These are phyloP conservation scores for Epinephelus fuscoguttatus DNA, from an alignment of 2,113 vertebrate species.

Conservation along the genomic window DNA sequence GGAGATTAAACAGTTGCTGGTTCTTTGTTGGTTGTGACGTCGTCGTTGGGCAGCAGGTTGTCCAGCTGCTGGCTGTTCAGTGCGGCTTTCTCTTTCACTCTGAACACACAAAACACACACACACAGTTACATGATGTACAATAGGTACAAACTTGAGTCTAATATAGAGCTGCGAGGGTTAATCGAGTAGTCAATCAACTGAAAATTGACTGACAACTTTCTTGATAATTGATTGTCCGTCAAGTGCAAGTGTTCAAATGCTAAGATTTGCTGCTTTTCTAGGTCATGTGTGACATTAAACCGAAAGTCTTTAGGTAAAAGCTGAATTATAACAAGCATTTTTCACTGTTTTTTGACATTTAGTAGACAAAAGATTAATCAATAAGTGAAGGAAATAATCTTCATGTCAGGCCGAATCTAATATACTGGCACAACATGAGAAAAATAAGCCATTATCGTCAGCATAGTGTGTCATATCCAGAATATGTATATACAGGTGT, in stretches of 20 bases:
- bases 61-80: slow-evolving; percentile 54
- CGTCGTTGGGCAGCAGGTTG: slow-evolving; percentile 59
- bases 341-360: not conserved
- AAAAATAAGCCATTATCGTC: no score
- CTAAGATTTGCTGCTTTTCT: not conserved
- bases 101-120: slow-evolving; percentile 43
- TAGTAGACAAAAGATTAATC: not conserved
- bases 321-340: not conserved
- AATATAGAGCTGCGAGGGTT: not conserved
- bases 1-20: slow-evolving; percentile 52
- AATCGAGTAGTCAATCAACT: not conserved
- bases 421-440: not conserved
- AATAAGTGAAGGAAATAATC: not conserved
- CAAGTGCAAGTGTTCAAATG: not conserved
- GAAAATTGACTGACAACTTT: not conserved
- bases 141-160: not conserved
- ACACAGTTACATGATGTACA: not conserved
- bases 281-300: not conserved
- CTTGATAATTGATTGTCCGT: no score
- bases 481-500: not conserved
- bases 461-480: not conserved
- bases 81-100: slow-evolving; percentile 26
- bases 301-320: not conserved
- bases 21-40: slow-evolving; percentile 49
- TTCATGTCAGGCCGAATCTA: not conserved